These are phyloP conservation scores for Drosophila sordidapex DNA, from an alignment of 2,888 invertebrate species.

Conservation along the genomic window DNA sequence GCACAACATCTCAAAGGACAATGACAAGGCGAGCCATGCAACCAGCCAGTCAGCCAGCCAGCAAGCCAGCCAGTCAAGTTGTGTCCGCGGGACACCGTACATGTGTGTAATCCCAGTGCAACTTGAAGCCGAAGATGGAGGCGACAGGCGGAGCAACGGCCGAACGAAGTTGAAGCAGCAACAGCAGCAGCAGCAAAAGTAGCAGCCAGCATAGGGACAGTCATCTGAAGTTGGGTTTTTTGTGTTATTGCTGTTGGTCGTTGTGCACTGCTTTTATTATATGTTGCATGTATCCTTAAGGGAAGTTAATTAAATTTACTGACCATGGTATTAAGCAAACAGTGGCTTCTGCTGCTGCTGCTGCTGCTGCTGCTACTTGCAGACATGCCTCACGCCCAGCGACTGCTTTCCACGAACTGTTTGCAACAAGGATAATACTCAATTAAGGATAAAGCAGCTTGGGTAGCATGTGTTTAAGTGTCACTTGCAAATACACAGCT, in stretches of 20 bases:
- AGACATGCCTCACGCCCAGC: constrained; percentile 47
- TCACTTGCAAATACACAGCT: constrained; percentile 68
- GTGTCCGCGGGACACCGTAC: constrained; percentile 45
- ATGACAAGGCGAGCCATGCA: constrained; percentile 67
- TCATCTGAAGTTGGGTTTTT: constrained; percentile 43
- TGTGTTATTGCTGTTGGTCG: constrained; percentile 51
- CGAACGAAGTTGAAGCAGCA: constrained; percentile 10
- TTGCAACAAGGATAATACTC: constrained; percentile 81
- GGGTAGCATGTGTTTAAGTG: constrained; percentile 79
- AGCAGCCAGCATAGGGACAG: constrained; percentile 42
- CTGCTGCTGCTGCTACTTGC: constrained; percentile 29
- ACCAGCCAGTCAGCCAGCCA: background rate
- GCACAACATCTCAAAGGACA: constrained; percentile 81
- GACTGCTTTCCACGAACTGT: constrained; percentile 39
- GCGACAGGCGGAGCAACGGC: constrained; percentile 37
- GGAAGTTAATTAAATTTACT: constrained; percentile 80
- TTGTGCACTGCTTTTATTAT: constrained; percentile 77
- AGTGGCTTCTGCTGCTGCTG: constrained; percentile 55
- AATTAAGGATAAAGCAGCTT: constrained; percentile 79
- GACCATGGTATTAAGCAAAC: constrained; percentile 81
- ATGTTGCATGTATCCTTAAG: constrained; percentile 81
- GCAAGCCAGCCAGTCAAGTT: constrained; percentile 51
- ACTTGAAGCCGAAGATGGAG: constrained; percentile 78
- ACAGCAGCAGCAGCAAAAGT: constrained; percentile 30
- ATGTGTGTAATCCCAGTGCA: constrained; percentile 79